Conservation (phyloP, 2,797 vertebrate species). For the Pyrrhura leucotis region DNA sequence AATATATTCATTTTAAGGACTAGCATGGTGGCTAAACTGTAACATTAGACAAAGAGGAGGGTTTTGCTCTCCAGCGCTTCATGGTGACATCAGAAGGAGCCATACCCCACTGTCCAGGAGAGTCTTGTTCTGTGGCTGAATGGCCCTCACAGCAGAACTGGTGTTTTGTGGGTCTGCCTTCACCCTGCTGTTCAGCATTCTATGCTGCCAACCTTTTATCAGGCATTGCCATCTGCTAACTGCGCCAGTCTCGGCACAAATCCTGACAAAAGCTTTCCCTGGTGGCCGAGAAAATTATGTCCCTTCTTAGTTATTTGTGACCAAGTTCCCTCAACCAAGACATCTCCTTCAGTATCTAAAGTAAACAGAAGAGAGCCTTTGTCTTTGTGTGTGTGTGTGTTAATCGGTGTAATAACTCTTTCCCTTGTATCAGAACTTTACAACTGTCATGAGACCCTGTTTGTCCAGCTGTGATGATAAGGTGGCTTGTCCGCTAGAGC, state of each 20-base stretch:
- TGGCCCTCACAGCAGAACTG: background rate
- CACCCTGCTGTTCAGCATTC: background rate
- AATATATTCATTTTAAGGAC: background rate
- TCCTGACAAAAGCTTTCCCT: background rate
- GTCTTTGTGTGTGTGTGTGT: background rate
- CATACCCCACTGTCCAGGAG: background rate
- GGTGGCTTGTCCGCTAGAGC: background rate
- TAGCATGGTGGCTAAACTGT: background rate
- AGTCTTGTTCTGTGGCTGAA: background rate
- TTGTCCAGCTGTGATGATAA: conserved; percentile 25
- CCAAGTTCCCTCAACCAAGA: background rate
- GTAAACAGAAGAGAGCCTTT: background rate
- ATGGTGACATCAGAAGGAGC: background rate
- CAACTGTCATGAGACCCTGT: background rate
- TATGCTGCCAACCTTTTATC: background rate
- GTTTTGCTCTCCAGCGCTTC: background rate
- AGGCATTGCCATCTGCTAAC: background rate
- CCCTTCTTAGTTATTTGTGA: background rate
- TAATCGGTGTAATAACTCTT: background rate
- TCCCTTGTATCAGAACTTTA: background rate
- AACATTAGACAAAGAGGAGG: background rate
- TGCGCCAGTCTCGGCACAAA: background rate
- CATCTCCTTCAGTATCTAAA: conserved; percentile 12
- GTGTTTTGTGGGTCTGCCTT: background rate
- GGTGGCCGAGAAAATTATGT: background rate